Percentiles rank a stretch among this genome's conserved stretches.
These are phyloP conservation scores for Hermaeophaga mercurialis DNA, from an alignment of 2,888 invertebrate species.

Conservation along the genomic window DNA sequence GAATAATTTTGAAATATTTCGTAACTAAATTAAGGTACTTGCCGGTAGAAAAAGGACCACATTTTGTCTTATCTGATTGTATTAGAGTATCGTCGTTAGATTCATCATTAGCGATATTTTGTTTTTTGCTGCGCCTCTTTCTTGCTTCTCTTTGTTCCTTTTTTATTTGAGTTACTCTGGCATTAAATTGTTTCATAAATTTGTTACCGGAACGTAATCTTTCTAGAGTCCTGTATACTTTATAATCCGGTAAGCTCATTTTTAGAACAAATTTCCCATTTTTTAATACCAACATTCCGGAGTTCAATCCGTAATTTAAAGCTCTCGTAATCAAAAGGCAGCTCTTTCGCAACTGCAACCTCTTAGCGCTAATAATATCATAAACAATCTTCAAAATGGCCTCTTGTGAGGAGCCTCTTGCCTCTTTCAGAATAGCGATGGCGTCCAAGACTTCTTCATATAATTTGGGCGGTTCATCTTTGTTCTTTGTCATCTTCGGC, in stretches of 20 bases:
- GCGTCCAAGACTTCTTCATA: constrained; percentile 25
- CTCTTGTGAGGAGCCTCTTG: constrained; percentile 39
- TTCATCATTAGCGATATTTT: background rate
- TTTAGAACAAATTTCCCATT: constrained; percentile 40
- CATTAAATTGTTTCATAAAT: background rate
- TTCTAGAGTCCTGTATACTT: constrained; percentile 28
- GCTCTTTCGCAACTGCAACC: constrained; percentile 19
- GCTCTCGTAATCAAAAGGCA: constrained; percentile 35
- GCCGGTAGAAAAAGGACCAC: background rate
- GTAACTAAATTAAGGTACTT: too few relatives aligned
- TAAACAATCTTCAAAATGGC: constrained; percentile 39
- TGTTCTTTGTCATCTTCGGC: too few relatives aligned
- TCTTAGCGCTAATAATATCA: constrained; percentile 26
- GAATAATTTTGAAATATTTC: too few relatives aligned
- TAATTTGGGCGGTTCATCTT: too few relatives aligned
- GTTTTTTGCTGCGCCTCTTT: background rate
- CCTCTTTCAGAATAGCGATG: constrained; percentile 18
- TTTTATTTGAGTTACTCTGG: background rate
- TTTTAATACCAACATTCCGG: constrained; percentile 35
- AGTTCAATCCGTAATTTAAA: constrained; percentile 36
- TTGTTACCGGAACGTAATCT: constrained; percentile 23
- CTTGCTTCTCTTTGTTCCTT: background rate
- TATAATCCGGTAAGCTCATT: constrained; percentile 36
- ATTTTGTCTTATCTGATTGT: background rate
- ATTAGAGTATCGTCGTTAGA: background rate